A percentile compares a stretch with the other conserved stretches of the same genome.
phyloP scores from a whole-genome alignment of 1,140 invertebrate species.

The Acromyrmex charruanus region DNA sequence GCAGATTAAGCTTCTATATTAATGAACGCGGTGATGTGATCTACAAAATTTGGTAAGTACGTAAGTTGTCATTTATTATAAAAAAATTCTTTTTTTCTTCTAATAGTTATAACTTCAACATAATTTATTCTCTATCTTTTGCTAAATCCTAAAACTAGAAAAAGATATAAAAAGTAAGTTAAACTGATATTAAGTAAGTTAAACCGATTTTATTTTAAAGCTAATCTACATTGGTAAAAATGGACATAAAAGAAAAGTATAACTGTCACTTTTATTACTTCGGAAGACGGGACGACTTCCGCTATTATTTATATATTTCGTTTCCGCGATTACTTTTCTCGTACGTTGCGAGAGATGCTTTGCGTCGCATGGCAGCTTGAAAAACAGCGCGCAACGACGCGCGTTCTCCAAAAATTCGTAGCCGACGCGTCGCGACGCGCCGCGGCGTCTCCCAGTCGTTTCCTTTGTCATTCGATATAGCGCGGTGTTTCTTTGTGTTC shows the following conservation, averaged over 20 bases:
- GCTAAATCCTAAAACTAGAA: too few species aligned
- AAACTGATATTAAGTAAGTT: too few species aligned
- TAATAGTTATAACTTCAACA: too few species aligned
- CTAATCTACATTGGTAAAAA: too few species aligned
- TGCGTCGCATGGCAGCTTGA: not conserved
- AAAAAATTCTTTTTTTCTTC: too few species aligned
- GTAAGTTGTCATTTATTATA: too few species aligned
- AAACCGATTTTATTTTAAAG: too few species aligned
- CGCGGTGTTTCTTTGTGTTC: conserved; percentile 37
- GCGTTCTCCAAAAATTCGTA: conserved; percentile 25
- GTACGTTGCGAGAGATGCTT: not conserved
- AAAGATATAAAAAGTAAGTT: too few species aligned
- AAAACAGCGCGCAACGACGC: not conserved
- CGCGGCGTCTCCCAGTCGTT: not conserved
- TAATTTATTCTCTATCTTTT: too few species aligned
- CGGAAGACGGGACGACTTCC: not conserved
- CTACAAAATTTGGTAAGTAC: conserved; percentile 22
- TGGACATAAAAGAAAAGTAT: not conserved
- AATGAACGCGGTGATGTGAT: not conserved
- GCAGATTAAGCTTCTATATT: conserved; percentile 24
- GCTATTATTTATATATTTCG: not conserved
- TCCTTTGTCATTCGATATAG: conserved; percentile 24
- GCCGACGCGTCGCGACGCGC: not conserved
- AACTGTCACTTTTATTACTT: not conserved
- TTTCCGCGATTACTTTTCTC: not conserved